Evolutionary conservation across 2,888 invertebrate species (phyloP).

Genomic region (Plebejus melissa): DNA sequence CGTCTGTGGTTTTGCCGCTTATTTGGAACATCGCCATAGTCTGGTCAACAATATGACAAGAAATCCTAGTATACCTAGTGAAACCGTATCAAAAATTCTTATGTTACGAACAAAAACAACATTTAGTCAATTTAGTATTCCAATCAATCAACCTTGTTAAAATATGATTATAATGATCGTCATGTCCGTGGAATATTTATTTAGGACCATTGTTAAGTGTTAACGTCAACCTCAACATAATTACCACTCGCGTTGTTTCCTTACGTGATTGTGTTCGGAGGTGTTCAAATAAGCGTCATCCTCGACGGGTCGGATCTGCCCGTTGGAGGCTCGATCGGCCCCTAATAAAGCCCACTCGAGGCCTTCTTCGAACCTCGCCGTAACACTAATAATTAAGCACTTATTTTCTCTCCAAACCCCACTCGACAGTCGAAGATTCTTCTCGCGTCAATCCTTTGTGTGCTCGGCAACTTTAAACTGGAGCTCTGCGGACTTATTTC

Average conservation of each 20-base stretch:
- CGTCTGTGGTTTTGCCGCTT: no score
- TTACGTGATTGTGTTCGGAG: conserved; percentile 15
- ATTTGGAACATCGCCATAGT: no score
- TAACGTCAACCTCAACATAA: not conserved
- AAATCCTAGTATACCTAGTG: not conserved
- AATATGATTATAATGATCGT: not conserved
- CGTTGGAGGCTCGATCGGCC: conserved; percentile 40
- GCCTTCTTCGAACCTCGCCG: conserved; percentile 55
- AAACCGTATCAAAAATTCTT: not conserved
- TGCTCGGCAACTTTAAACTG: conserved; percentile 41
- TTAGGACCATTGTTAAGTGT: conserved; percentile 13
- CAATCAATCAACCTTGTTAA: not conserved
- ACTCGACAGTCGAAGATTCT: conserved; percentile 65
- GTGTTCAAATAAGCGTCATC: conserved; percentile 28
- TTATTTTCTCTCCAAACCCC: conserved; percentile 71
- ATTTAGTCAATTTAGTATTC: not conserved
- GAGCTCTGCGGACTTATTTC: not conserved
- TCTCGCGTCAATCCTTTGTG: conserved; percentile 68
- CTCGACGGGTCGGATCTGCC: conserved; percentile 28
- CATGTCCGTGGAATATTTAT: not conserved
- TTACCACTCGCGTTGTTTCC: conserved; percentile 18
- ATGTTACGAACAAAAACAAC: not conserved
- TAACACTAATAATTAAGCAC: conserved; percentile 66
- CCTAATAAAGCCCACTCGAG: conserved; percentile 57
- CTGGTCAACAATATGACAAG: not conserved